These are phyloP conservation scores for Haplochromis burtoni DNA, from an alignment of 2,113 vertebrate genomes.

Conservation along the genomic window DNA sequence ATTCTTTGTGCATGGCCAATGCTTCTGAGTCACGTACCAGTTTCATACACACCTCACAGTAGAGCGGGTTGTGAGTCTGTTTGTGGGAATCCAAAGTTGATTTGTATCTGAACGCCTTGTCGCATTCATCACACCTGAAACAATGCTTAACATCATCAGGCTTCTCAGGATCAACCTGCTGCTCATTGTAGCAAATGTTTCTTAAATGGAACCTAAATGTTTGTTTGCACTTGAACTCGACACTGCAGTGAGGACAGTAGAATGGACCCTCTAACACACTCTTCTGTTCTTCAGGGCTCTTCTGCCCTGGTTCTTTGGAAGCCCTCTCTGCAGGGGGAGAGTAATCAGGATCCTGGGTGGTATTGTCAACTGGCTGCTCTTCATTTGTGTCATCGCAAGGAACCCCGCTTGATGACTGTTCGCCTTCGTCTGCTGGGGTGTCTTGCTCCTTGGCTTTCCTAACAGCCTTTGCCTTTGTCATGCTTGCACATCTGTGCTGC, in stretches of 20 bases:
- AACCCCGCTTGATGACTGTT: slow-evolving; percentile 5
- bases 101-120: slow-evolving; percentile 62
- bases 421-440: not conserved
- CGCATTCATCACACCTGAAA: slow-evolving; percentile 54
- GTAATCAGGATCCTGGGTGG: not conserved
- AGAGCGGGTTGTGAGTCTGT: slow-evolving; percentile 64
- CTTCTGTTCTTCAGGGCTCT: slow-evolving; percentile 21
- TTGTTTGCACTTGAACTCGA: slow-evolving; percentile 61
- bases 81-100: slow-evolving; percentile 61
- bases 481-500: slow-evolving; percentile 42
- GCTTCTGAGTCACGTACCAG: slow-evolving; percentile 57
- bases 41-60: slow-evolving; percentile 66
- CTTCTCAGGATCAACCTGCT: slow-evolving; percentile 61
- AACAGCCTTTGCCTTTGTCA: not conserved
- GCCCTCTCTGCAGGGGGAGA: not conserved
- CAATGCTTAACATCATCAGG: slow-evolving; percentile 43
- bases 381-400: not conserved
- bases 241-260: slow-evolving; percentile 63
- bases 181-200: slow-evolving; percentile 64
- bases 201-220: slow-evolving; percentile 59
- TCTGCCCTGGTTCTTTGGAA: not conserved
- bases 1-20: slow-evolving; percentile 56
- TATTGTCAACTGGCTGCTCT: not conserved
- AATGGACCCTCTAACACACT: slow-evolving; percentile 39
- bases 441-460: not conserved